A percentile compares a stretch with the other conserved stretches of the same genome.
These are phyloP conservation scores for Heteractis magnifica DNA, from an alignment of 92 coral and sea anemone species.

Conservation along the genomic window DNA sequence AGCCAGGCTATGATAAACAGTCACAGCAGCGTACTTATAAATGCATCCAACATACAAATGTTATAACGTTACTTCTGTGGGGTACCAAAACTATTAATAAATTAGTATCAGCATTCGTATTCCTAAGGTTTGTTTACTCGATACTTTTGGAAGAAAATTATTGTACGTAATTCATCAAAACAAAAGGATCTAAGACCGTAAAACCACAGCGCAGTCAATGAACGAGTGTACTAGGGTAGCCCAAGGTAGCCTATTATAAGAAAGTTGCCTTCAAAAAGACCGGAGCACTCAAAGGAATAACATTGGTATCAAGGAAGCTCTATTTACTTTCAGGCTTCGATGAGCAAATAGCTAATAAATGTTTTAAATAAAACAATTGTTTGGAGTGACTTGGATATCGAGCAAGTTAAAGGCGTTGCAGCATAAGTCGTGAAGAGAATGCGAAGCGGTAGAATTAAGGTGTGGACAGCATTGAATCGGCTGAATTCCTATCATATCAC, in stretches of 20 bases:
- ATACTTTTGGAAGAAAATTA: background rate
- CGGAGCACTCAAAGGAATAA: background rate
- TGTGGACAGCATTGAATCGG: background rate
- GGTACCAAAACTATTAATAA: background rate
- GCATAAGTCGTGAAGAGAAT: background rate
- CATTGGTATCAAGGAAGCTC: background rate
- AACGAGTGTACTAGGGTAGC: background rate
- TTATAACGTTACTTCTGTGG: background rate
- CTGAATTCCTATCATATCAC: slow-evolving; percentile 11
- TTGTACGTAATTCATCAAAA: background rate
- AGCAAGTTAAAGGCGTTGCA: background rate
- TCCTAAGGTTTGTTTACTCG: background rate
- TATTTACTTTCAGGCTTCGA: background rate
- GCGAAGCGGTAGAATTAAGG: background rate
- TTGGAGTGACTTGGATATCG: background rate
- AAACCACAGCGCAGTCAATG: background rate
- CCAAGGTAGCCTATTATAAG: background rate
- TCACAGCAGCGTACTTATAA: too few species aligned
- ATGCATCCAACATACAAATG: too few species aligned
- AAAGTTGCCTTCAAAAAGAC: background rate
- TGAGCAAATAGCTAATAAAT: background rate
- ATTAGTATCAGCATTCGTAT: background rate
- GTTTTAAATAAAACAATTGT: background rate
- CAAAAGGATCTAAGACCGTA: background rate
- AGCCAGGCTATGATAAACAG: too few species aligned